phyloP scores from a whole-genome alignment of 2,888 invertebrate genomes.

The Protodeltote pygarga region DNA sequence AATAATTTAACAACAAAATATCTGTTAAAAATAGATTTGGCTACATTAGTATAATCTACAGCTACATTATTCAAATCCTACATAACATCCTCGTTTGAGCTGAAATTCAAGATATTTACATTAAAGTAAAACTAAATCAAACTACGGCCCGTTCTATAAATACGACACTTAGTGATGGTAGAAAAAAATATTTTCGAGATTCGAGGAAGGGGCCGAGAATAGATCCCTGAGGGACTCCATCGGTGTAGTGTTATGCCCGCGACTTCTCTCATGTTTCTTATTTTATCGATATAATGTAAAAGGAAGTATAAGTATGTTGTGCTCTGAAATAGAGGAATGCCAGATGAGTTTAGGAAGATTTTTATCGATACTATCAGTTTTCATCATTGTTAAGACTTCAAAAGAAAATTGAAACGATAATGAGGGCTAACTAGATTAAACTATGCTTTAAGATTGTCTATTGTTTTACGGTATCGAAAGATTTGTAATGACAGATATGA shows the following conservation, averaged over 20 bases:
- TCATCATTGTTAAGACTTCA: too few species aligned
- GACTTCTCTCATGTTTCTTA: conserved; percentile 66
- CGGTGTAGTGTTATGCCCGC: conserved; percentile 64
- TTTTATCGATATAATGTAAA: conserved; percentile 47
- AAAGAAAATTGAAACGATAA: too few species aligned
- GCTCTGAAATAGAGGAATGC: conserved; percentile 5
- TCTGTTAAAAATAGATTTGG: conserved; percentile 33
- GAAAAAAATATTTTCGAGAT: conserved; percentile 71
- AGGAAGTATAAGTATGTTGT: conserved; percentile 26
- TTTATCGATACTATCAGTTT: neutral
- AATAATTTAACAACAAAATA: conserved; percentile 11
- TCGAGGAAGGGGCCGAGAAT: conserved; percentile 77
- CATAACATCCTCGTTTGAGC: conserved; percentile 28
- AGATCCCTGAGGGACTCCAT: conserved; percentile 83
- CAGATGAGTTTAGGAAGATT: conserved; percentile 1
- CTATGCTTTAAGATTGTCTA: too few species aligned
- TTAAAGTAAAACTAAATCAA: conserved; percentile 72
- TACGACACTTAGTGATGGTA: conserved; percentile 76
- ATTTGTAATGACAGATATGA: too few species aligned
- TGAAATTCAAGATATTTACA: conserved; percentile 55
- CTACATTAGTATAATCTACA: conserved; percentile 35
- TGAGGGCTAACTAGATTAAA: too few species aligned
- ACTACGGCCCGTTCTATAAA: conserved; percentile 77
- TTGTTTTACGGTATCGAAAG: too few species aligned
- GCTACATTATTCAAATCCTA: conserved; percentile 47